Conservation (phyloP, 2,113 vertebrate genomes). For the Tapirus terrestris region DNA sequence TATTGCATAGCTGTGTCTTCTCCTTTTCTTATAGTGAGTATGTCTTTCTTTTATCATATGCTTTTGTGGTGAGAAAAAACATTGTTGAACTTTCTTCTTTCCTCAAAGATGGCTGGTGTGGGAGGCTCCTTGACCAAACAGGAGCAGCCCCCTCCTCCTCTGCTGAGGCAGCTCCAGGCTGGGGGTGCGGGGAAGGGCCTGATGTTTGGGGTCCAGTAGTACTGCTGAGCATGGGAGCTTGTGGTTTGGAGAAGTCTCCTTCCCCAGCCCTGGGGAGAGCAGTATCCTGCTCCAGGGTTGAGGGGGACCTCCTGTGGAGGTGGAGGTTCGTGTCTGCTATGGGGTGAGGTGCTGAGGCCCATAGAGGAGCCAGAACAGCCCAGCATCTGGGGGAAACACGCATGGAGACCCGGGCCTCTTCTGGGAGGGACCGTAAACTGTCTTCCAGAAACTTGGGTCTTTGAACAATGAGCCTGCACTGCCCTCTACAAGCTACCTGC, state of each 20-base stretch:
- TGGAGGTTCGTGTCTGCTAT: too few species aligned
- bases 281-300: neutral
- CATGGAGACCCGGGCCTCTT: neutral
- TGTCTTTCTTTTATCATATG: too few species aligned
- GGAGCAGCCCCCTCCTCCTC: neutral
- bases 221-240: accelerated
- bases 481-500: slow-evolving; percentile 98
- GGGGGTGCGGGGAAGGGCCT: neutral
- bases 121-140: neutral
- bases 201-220: neutral
- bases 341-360: neutral
- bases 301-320: too few species aligned
- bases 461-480: slow-evolving; percentile 94
- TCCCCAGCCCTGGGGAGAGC: too few species aligned
- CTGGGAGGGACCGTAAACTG: neutral
- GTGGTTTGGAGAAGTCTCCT: neutral
- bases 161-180: neutral
- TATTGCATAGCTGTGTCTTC: accelerated
- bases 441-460: slow-evolving; percentile 94
- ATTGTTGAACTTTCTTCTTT: accelerated
- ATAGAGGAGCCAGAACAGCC: neutral
- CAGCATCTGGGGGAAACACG: neutral
- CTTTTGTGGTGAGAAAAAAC: neutral
- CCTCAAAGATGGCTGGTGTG: neutral
- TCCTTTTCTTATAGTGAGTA: accelerated